Base-by-base conservation (phyloP, 2,113 vertebrate species). In the Cryptotis parvus region DNA sequence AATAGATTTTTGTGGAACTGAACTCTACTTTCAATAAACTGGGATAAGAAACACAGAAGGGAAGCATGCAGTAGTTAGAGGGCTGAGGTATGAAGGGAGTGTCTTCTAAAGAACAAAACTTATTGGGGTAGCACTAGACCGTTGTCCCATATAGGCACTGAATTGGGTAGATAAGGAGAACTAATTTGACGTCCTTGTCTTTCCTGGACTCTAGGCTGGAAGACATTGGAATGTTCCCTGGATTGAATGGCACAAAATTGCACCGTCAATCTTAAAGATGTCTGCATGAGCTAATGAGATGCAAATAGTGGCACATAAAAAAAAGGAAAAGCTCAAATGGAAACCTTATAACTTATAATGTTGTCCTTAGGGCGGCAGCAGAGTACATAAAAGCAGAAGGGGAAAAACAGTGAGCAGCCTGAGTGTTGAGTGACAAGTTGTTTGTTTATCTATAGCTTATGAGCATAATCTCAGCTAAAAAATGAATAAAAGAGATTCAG, bases 311-410 rank as follows among this genome's bases (percentile, higher is more conserved):
- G 90, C 85, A 86, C 45, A 69, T 55, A n/a, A 84, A 79, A 72
- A 76, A 70, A 43, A 73, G 63, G 80, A 43, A 75, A 31, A 85
- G 45, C 12, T 22, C 65, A 94, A 92, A 63, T 94, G 95, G 24
- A 89, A 87, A 95, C 76, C 87, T 96, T 90, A 79, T 91, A 91
- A 93, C 61, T 96, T 97, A 97, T 82, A 81, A 45, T 20, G 72
- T 92, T 97, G 96, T 97, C 97, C 97, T 98, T 98, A 96, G 96
- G 95, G 97, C 96, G 95, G 98, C 97, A 98, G 97, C 97, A 98
- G 97, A 98, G 97, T 97, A 97, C 97, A 93, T 61, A 92, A 96
- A 97, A 98, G 97, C 49, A 85, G 76, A 49, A 39, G 24, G 93
- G 61, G 39, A 3, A 33, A 33, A 39, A 39, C 12, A 16, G 85